These are phyloP conservation scores for Girardinus metallicus DNA, from an alignment of 2,797 vertebrate species.

Conservation along the genomic window DNA sequence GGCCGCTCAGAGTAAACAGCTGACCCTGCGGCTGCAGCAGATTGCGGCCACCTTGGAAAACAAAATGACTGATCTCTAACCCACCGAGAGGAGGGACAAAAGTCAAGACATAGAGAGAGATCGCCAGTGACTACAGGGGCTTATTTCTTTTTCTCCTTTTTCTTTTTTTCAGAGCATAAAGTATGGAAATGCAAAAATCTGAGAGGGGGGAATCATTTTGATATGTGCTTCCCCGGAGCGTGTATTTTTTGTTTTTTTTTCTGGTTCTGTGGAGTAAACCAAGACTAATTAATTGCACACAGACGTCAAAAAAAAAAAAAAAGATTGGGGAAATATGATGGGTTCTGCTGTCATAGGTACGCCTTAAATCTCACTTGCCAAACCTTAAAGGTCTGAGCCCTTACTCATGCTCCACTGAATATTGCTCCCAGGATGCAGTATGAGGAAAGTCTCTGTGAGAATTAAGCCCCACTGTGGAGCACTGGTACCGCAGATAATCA, in stretches of 20 bases:
- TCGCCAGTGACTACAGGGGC: constrained; percentile 72
- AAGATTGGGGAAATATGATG: constrained; percentile 52
- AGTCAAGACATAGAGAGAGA: constrained; percentile 32
- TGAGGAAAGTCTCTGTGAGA: constrained; percentile 56
- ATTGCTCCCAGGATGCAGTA: constrained; percentile 68
- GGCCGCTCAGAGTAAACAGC: constrained; percentile 96
- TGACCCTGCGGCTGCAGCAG: constrained; percentile 96
- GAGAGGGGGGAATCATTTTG: constrained; percentile 40
- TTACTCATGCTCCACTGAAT: constrained; percentile 65
- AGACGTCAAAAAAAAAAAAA: constrained; percentile 37
- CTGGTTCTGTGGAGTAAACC: constrained; percentile 43
- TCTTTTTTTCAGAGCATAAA: constrained; percentile 40
- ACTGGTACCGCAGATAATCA: constrained; percentile 82
- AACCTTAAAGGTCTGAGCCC: constrained; percentile 71
- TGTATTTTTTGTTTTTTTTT: constrained; percentile 6
- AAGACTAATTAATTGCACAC: constrained; percentile 60
- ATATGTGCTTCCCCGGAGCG: constrained; percentile 39
- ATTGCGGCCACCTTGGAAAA: constrained; percentile 95
- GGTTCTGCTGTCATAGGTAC: constrained; percentile 74
- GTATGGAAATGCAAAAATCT: constrained; percentile 49
- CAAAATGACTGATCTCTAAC: constrained; percentile 98
- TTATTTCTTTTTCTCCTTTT: constrained; percentile 60
- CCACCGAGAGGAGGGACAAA: constrained; percentile 38
- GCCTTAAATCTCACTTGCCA: constrained; percentile 81
- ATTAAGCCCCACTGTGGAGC: constrained; percentile 74